Evolutionary conservation across 2,888 invertebrate species (phyloP).

Genomic region (Torymus auratus): DNA sequence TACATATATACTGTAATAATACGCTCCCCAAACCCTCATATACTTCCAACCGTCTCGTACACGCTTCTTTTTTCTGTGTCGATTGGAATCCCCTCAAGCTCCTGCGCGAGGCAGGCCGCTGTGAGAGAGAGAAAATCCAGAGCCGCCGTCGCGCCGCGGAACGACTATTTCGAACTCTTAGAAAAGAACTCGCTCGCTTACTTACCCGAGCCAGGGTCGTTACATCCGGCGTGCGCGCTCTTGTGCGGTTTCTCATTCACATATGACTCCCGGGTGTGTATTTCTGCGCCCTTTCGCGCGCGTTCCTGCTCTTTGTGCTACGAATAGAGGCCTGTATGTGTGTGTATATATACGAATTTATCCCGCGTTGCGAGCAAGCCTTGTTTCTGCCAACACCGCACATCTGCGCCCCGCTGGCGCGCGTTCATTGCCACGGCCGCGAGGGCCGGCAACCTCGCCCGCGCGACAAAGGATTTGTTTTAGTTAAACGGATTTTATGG

Average conservation of each 20-base stretch:
- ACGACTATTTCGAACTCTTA: slow-evolving; percentile 37
- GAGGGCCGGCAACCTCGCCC: too few species aligned
- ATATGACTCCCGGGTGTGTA: slow-evolving; percentile 1
- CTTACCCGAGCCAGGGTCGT: slow-evolving; percentile 8
- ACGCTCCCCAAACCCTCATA: too few species aligned
- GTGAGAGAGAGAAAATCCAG: too few species aligned
- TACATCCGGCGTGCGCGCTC: slow-evolving; percentile 30
- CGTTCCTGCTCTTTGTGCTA: not conserved
- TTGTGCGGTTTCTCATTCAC: slow-evolving; percentile 38
- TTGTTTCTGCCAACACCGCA: too few species aligned
- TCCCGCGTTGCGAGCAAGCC: not conserved
- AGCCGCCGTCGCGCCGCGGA: not conserved
- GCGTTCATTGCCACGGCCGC: too few species aligned
- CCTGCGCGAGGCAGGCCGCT: not conserved
- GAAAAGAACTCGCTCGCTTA: slow-evolving; percentile 20
- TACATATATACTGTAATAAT: too few species aligned
- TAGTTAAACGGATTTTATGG: too few species aligned
- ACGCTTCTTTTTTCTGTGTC: slow-evolving; percentile 15
- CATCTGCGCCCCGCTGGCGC: too few species aligned
- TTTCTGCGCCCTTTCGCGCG: slow-evolving; percentile 18
- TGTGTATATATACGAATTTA: slow-evolving; percentile 1
- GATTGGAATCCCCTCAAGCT: slow-evolving; percentile 39
- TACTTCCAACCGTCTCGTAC: not conserved
- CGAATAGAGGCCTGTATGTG: not conserved
- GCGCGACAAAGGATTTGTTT: too few species aligned